Conservation (phyloP, 2,888 invertebrate genomes). For the Euproctis similis region DNA sequence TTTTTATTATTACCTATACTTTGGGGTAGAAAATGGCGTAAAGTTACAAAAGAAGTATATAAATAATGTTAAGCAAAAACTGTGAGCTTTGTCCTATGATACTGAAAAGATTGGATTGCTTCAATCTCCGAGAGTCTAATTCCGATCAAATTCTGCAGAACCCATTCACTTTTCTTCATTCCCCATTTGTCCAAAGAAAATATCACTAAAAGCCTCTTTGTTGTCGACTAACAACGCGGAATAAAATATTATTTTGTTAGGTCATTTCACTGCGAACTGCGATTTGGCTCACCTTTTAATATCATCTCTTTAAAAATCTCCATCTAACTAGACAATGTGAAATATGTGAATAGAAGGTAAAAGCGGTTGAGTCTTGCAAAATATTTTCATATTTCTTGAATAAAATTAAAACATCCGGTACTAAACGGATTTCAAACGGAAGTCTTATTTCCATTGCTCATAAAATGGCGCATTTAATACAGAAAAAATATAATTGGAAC, state of each 20-base stretch:
- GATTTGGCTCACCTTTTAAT: constrained; percentile 38
- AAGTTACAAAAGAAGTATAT: too few relatives aligned
- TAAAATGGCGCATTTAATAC: constrained; percentile 3
- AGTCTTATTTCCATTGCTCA: constrained; percentile 6
- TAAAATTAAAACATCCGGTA: constrained; percentile 12
- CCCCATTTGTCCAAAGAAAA: constrained; percentile 38
- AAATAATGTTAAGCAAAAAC: too few relatives aligned
- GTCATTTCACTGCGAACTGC: constrained; percentile 35
- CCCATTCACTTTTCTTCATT: constrained; percentile 47
- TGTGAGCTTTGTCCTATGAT: too few relatives aligned
- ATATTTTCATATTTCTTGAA: constrained; percentile 22
- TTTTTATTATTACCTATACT: too few relatives aligned
- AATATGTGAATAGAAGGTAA: constrained; percentile 29
- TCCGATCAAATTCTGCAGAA: constrained; percentile 44
- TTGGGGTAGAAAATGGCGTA: too few relatives aligned
- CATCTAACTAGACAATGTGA: constrained; percentile 21
- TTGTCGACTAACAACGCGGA: constrained; percentile 33
- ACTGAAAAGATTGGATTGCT: constrained; percentile 43
- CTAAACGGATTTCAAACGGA: constrained; percentile 1
- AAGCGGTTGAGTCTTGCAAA: constrained; percentile 22
- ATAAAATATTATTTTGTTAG: constrained; percentile 38
- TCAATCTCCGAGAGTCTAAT: constrained; percentile 40
- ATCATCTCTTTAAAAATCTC: constrained; percentile 25
- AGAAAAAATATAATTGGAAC: too few relatives aligned
- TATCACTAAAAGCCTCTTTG: constrained; percentile 46